phyloP scores from a whole-genome alignment of 2,797 vertebrate genomes.

The Steatocranus sp. region DNA sequence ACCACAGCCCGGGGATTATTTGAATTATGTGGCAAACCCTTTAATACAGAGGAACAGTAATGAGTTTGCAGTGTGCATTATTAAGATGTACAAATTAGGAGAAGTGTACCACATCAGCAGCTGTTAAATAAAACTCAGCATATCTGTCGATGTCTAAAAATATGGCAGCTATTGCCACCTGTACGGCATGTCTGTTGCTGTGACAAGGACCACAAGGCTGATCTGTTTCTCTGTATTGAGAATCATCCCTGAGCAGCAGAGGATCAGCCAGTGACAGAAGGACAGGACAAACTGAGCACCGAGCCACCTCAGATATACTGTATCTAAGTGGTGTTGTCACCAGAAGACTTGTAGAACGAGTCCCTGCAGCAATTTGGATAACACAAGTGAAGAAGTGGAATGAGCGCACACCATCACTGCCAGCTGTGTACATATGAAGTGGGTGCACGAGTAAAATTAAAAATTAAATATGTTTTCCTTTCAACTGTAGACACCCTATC shows the following conservation, averaged over 20 bases:
- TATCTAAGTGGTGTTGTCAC: neutral
- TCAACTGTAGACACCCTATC: neutral
- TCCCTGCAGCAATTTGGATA: neutral
- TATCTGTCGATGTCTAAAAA: slow-evolving; percentile 6
- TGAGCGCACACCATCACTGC: neutral
- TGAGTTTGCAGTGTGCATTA: slow-evolving; percentile 13
- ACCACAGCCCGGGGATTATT: neutral
- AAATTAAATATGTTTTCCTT: neutral
- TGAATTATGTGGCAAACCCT: neutral
- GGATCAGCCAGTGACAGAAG: neutral
- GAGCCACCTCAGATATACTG: neutral
- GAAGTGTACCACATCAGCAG: neutral
- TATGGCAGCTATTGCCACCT: neutral
- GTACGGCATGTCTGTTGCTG: neutral
- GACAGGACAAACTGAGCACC: neutral
- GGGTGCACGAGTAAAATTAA: neutral
- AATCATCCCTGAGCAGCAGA: neutral
- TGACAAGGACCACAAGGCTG: neutral
- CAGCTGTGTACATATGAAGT: neutral
- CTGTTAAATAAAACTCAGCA: slow-evolving; percentile 2
- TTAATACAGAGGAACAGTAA: slow-evolving; percentile 1
- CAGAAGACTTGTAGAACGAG: neutral
- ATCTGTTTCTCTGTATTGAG: neutral
- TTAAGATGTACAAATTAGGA: slow-evolving; percentile 16
- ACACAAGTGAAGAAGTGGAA: neutral